phyloP scores from a whole-genome alignment of 1,140 invertebrate genomes.

The Megalonaias nervosa region DNA sequence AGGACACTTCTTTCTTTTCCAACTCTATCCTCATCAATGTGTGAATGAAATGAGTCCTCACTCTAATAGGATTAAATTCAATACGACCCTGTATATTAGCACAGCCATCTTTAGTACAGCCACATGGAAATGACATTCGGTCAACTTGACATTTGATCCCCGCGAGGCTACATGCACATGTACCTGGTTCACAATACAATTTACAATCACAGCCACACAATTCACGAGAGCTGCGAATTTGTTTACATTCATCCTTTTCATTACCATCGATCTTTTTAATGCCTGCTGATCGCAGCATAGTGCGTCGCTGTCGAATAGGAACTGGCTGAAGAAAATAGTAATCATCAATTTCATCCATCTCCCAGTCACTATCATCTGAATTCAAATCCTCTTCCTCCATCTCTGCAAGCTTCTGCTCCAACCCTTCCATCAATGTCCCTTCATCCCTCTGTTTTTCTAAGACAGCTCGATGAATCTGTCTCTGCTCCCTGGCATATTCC shows the following conservation, averaged over 20 bases:
- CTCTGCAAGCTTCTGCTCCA: slow-evolving; percentile 38
- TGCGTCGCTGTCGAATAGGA: slow-evolving; percentile 89
- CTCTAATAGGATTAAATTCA: slow-evolving; percentile 96
- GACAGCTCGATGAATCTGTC: slow-evolving; percentile 86
- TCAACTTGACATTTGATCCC: slow-evolving; percentile 99
- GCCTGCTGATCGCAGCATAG: slow-evolving; percentile 89
- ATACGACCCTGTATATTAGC: slow-evolving; percentile 93
- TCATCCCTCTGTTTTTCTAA: slow-evolving; percentile 82
- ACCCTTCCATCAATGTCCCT: slow-evolving; percentile 64
- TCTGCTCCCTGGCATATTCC: slow-evolving; percentile 90
- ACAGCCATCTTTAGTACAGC: slow-evolving; percentile 95
- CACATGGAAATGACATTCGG: slow-evolving; percentile 95
- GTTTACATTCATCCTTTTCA: slow-evolving; percentile 95
- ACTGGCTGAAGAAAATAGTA: slow-evolving; percentile 94
- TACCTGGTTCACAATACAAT: slow-evolving; percentile 94
- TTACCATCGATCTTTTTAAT: slow-evolving; percentile 93
- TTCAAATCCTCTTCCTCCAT: slow-evolving; percentile 45
- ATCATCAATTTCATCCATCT: slow-evolving; percentile 79
- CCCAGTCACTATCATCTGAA: slow-evolving; percentile 57
- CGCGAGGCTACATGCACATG: slow-evolving; percentile 92
- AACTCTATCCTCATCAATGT: slow-evolving; percentile 95
- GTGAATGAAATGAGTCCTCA: slow-evolving; percentile 97
- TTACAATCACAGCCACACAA: slow-evolving; percentile 95
- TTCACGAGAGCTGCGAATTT: slow-evolving; percentile 92
- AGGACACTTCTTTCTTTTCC: slow-evolving; percentile 82